These are phyloP conservation scores for Agraylea sexmaculata DNA, from an alignment of 1,140 invertebrate species.

Conservation along the genomic window DNA sequence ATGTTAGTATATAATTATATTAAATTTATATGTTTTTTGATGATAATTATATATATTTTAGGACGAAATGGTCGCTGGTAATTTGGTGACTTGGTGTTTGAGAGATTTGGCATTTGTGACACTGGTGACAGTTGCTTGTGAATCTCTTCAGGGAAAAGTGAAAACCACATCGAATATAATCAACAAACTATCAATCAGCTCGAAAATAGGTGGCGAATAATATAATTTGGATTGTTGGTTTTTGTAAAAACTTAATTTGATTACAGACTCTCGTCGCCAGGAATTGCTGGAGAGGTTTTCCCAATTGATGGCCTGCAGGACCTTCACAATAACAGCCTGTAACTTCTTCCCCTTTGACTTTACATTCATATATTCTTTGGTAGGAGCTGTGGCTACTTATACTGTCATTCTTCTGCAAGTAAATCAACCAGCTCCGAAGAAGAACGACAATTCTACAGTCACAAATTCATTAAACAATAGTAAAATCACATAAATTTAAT, in stretches of 20 bases:
- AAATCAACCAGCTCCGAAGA: constrained; percentile 9
- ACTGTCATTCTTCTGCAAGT: constrained; percentile 20
- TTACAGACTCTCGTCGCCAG: constrained; percentile 16
- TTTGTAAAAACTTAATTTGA: constrained; percentile 4
- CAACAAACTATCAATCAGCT: constrained; percentile 18
- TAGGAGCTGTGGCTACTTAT: constrained; percentile 19
- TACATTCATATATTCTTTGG: constrained; percentile 19
- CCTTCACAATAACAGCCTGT: constrained; percentile 18
- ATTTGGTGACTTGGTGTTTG: constrained; percentile 13
- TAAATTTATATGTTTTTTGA: not conserved
- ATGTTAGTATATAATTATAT: constrained; percentile 1
- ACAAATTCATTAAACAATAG: too few species aligned
- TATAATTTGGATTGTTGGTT: constrained; percentile 1
- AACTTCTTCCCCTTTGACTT: constrained; percentile 20
- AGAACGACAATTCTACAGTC: too few species aligned
- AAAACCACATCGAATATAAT: constrained; percentile 18
- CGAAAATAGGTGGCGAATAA: constrained; percentile 14
- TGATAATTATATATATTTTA: constrained; percentile 6
- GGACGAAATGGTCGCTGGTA: constrained; percentile 6
- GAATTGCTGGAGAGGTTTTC: constrained; percentile 18
- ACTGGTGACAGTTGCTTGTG: constrained; percentile 13
- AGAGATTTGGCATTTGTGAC: constrained; percentile 15
- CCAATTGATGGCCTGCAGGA: constrained; percentile 18
- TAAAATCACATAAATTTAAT: too few species aligned
- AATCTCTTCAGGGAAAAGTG: constrained; percentile 13